Base-by-base conservation (phyloP, 30 jellyfish, hydroid and myxozoan genomes). In the Aurelia sp. region DNA sequence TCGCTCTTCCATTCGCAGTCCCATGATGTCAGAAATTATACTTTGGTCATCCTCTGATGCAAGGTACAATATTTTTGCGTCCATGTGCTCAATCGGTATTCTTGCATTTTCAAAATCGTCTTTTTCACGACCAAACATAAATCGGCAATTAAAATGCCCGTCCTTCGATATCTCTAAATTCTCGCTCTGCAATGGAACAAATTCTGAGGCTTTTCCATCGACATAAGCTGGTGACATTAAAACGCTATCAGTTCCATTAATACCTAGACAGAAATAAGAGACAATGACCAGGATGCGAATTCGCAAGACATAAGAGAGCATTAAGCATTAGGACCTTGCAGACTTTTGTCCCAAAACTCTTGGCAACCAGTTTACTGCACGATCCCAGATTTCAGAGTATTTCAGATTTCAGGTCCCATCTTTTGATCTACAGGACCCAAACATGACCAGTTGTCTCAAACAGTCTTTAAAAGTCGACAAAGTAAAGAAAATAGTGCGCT, bases 31-130 rank as follows among this genome's bases (percentile, higher is more conserved):
- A 47, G 62, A 23, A 71, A 62, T 71, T 11, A 69, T 41, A 30
- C 31, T 50, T 11, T 55, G 67, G 70, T 82, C 92, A 27, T 82
- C 78, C 6, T 61, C 75, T 23, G 86, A 79, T 15, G 78, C 92
- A 7, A 82, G 50, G 27, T 66, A 55, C 71, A 82, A 58, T 51
- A 27, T 2, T 53, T 70, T 59, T 37, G 86, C 79, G 16, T 47
- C 18, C 16, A 66, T 66, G 3, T 68, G 57, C 22, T 82, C 92
- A 16, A 82, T 59, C 15, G 77, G 77, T 17, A 71, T 55, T 30
- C 73, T 47, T 9, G 58, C 50, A 47, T 59, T 59, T 18, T 18
- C 69, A 59, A 59, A 59, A 59, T 59, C 69, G 69, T 59, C 69
- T 44, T 44, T 44, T 18, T 6, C 69, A 6, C 13, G 30, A 21